Evolutionary conservation across 1,140 invertebrate species (phyloP).

Genomic region (Drosophila insularis): DNA sequence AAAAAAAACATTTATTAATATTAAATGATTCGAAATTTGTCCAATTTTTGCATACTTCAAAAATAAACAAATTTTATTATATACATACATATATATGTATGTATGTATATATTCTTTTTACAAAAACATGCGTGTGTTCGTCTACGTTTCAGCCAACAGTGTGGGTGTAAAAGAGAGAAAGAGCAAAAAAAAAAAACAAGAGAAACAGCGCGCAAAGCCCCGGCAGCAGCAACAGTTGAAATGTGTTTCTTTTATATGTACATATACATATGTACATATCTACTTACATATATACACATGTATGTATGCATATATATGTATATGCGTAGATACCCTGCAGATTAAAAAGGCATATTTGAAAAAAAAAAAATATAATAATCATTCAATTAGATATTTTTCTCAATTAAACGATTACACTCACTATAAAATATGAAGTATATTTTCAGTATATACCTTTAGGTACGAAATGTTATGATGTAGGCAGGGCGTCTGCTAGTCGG

Average conservation of each 20-base stretch:
- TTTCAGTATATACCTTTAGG: no score
- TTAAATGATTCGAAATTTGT: background rate
- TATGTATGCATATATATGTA: no score
- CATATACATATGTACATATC: constrained; percentile 12
- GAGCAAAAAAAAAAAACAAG: constrained; percentile 7
- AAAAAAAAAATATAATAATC: no score
- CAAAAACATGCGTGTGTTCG: constrained; percentile 14
- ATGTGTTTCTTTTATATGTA: constrained; percentile 58
- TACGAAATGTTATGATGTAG: no score
- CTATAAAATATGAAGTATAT: no score
- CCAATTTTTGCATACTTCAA: background rate
- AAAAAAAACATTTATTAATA: background rate
- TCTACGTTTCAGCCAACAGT: constrained; percentile 11
- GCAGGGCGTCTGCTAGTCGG: background rate
- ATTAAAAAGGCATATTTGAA: background rate
- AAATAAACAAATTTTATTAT: constrained; percentile 5
- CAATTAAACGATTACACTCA: no score
- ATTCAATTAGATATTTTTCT: no score
- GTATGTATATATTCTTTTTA: no score
- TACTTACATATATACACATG: background rate
- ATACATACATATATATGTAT: no score
- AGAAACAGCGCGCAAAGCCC: constrained; percentile 47
- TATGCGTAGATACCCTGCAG: background rate
- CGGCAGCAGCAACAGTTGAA: constrained; percentile 61
- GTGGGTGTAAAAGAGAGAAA: constrained; percentile 22